Evolutionary conservation across 2,797 vertebrate species (phyloP).

Genomic region (Callimico goeldii): DNA sequence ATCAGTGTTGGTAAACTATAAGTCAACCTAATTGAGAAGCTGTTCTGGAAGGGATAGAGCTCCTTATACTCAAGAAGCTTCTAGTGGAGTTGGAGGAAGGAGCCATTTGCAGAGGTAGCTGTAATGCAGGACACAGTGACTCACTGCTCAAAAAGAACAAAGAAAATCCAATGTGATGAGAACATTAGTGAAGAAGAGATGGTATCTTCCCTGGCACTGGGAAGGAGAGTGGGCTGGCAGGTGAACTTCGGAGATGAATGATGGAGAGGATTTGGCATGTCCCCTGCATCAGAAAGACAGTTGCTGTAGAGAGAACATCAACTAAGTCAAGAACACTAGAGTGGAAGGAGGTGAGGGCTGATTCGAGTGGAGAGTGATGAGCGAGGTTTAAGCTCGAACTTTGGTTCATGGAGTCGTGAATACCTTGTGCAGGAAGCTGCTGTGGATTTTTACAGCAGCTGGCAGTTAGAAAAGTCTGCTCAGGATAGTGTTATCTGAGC

Average conservation of each 20-base stretch:
- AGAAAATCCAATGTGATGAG: neutral
- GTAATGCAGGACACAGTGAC: neutral
- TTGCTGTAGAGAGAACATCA: neutral
- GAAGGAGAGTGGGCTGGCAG: neutral
- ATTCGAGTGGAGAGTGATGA: accelerated
- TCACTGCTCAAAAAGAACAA: accelerated
- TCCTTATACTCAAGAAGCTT: no score
- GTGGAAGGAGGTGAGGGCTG: accelerated
- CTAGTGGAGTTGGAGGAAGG: neutral
- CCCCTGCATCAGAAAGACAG: neutral
- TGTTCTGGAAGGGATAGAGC: neutral
- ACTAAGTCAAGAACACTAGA: neutral
- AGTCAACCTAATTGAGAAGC: neutral
- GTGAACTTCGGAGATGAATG: neutral
- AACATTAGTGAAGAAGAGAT: neutral
- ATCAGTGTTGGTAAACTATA: neutral
- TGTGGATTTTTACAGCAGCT: neutral
- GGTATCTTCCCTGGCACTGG: accelerated
- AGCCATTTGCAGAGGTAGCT: neutral
- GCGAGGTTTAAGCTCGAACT: accelerated
- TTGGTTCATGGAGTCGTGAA: accelerated
- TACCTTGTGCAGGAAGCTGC: neutral
- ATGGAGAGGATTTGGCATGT: neutral
- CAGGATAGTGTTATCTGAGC: neutral
- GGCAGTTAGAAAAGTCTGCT: neutral